Base-by-base conservation (phyloP, 2,797 vertebrate genomes). In the Cirrhinus molitorella region DNA sequence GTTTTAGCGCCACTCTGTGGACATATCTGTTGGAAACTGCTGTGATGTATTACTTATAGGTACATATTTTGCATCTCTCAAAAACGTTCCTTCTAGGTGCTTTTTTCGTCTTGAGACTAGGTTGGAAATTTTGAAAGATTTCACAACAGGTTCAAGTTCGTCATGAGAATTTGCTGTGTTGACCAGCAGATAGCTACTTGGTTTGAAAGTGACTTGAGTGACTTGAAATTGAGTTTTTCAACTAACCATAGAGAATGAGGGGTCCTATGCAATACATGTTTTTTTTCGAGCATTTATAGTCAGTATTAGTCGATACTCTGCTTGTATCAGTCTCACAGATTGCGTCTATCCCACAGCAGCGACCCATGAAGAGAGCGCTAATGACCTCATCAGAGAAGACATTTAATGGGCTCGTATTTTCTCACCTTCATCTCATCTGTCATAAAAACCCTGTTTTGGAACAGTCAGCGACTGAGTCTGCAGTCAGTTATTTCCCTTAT, bases 361-460 rank as follows among this genome's bases (percentile, higher is more conserved):
- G 43, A 51, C 45, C 68, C 80, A 73, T n/a, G 55, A n/a, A 81
- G 80, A 73, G 55, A 45, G 37, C 4, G 16, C 43, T 81, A 83
- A 83, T 66, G 71, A 75, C 72, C 80, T 75, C 80, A 75, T 74
- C 80, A 75, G 37, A 75, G 59, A 75, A 19, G 68, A 61, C 57
- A n/a, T 55, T 66, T 83, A 83, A 83, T 45, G 59, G 34, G 34
- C 71, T 75, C 19, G 19, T 83, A 83, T 67, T 83, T 75, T 75
- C 71, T 83, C 80, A 83, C 71, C 71, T 67, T 83, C 80, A 55
- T 65, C 43, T 74, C 31, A 28, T 75, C 31, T 5, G 49, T 75
- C 71, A 67, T 82, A 75, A 75, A 75, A 81, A 81, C 40, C 59
- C 34, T 13, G 72, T 67, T 80, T 59, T n/a, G 23, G 73, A 70